These are phyloP conservation scores for Antitype chi DNA, from an alignment of 2,888 invertebrate genomes.

Conservation along the genomic window DNA sequence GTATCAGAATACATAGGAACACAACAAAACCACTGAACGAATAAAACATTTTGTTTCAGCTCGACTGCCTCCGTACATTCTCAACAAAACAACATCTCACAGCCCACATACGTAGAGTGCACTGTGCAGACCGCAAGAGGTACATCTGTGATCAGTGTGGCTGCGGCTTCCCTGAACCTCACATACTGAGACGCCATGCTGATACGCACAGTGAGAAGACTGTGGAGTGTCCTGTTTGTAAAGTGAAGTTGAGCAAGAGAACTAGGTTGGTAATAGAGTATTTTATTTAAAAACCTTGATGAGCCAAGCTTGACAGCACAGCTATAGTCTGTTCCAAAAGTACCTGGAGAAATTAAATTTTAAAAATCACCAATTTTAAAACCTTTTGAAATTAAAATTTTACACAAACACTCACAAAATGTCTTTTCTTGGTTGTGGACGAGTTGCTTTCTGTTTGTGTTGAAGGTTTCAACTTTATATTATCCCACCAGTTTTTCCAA, in stretches of 20 bases:
- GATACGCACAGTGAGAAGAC: conserved; percentile 28
- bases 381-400: too few species aligned
- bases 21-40: too few species aligned
- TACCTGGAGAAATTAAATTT: not conserved
- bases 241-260: conserved; percentile 28
- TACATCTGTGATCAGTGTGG: conserved; percentile 60
- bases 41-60: conserved; percentile 48
- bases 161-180: conserved; percentile 30
- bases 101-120: conserved; percentile 59
- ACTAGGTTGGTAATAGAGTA: conserved; percentile 43
- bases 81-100: conserved; percentile 26
- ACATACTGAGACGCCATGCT: conserved; percentile 45
- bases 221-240: conserved; percentile 51
- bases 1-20: too few species aligned
- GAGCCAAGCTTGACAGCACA: not conserved
- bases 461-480: too few species aligned
- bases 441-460: too few species aligned
- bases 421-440: too few species aligned
- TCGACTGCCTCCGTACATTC: conserved; percentile 39
- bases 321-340: not conserved
- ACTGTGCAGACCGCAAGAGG: conserved; percentile 50
- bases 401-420: too few species aligned
- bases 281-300: not conserved
- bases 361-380: too few species aligned
- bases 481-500: too few species aligned